These are phyloP conservation scores for Aspiorhynchus laticeps DNA, from an alignment of 2,113 vertebrate genomes.

Conservation along the genomic window DNA sequence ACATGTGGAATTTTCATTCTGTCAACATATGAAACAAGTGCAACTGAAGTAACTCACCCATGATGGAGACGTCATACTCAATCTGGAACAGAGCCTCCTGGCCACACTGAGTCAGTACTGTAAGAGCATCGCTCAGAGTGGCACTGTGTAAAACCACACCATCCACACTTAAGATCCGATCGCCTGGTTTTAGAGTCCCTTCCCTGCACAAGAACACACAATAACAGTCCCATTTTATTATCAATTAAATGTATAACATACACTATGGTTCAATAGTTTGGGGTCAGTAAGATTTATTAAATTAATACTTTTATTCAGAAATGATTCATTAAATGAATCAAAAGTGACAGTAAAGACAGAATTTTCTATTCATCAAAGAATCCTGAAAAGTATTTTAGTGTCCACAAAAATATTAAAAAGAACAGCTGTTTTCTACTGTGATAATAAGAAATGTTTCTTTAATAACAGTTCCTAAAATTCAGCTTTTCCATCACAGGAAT, in stretches of 20 bases:
- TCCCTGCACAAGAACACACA: constrained; percentile 79
- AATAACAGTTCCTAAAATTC: too few species aligned
- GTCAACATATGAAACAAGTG: neutral
- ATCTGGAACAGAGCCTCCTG: constrained; percentile 94
- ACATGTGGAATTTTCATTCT: neutral
- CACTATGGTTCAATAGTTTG: neutral
- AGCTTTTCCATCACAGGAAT: neutral
- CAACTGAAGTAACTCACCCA: constrained; percentile 79
- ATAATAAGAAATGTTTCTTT: too few species aligned
- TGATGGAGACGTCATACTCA: constrained; percentile 92
- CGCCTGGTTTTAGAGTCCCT: constrained; percentile 88
- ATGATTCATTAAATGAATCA: neutral
- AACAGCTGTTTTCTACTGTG: too few species aligned
- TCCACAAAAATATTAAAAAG: too few species aligned
- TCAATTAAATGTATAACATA: neutral
- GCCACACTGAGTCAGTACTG: constrained; percentile 85
- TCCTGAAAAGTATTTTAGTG: too few species aligned
- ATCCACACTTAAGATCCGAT: constrained; percentile 90
- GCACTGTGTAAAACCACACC: constrained; percentile 88
- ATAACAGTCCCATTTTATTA: neutral
- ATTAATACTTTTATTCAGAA: neutral
- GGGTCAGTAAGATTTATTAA: neutral
- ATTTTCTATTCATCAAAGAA: too few species aligned
- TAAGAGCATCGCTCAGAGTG: constrained; percentile 84
- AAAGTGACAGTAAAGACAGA: too few species aligned